phyloP scores from a whole-genome alignment of 2,113 vertebrate genomes.

The Acinonyx jubatus region DNA sequence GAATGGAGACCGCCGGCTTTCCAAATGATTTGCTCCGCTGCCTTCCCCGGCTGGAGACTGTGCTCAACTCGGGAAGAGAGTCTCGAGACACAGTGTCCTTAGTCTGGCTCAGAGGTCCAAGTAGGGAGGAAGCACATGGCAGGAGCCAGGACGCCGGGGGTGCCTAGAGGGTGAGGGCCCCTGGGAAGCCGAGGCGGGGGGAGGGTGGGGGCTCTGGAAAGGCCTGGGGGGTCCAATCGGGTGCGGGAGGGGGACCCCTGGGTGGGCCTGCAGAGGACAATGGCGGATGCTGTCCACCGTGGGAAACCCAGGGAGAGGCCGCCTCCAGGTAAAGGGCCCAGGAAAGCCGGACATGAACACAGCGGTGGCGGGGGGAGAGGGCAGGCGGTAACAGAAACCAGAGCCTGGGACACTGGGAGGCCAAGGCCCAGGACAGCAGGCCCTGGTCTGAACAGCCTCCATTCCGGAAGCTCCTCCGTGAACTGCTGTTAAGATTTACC shows the following conservation, averaged over 20 bases:
- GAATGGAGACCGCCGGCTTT: accelerated
- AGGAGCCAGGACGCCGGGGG: no score
- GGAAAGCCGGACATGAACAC: accelerated
- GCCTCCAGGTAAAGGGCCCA: not conserved
- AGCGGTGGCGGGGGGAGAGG: accelerated
- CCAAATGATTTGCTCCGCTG: accelerated
- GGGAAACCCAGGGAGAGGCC: not conserved
- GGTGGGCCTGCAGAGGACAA: accelerated
- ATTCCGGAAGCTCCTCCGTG: not conserved
- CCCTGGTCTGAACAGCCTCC: not conserved
- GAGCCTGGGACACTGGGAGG: not conserved
- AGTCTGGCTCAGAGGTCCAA: not conserved
- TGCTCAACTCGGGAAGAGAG: accelerated
- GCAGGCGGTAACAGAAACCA: not conserved
- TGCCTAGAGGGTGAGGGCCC: not conserved
- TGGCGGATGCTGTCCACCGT: accelerated
- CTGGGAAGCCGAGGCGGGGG: accelerated
- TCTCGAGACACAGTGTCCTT: no score
- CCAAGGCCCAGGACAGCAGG: accelerated
- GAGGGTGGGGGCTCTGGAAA: accelerated
- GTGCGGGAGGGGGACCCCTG: no score
- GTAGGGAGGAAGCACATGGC: accelerated
- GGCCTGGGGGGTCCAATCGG: accelerated
- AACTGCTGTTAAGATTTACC: not conserved
- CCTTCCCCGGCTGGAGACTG: not conserved